A percentile compares a stretch with the other conserved stretches of the same genome.
Evolutionary conservation across 2,113 vertebrate genomes (phyloP).

Genomic region (Deroptyus accipitrinus): DNA sequence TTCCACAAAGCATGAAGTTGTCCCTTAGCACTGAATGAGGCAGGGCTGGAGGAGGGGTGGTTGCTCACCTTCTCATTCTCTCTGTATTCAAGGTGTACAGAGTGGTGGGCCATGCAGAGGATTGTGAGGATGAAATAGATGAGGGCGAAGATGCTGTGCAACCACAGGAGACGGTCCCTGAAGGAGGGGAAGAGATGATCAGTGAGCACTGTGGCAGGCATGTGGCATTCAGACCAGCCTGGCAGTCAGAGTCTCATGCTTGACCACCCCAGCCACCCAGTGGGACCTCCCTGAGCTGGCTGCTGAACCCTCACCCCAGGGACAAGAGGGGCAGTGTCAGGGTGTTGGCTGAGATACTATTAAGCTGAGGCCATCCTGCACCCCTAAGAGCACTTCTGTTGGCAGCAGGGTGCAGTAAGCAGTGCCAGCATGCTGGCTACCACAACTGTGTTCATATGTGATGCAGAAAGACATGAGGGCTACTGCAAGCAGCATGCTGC

Average conservation of each 20-base stretch:
- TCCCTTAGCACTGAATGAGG: not conserved
- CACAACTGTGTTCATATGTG: fast-evolving
- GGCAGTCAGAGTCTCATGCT: not conserved
- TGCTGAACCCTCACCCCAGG: not conserved
- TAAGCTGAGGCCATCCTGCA: not conserved
- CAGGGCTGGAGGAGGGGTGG: not conserved
- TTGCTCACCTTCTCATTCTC: constrained; percentile 86
- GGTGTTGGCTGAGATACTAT: not conserved
- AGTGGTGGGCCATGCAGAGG: constrained; percentile 91
- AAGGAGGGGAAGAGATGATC: not conserved
- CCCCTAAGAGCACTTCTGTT: not conserved
- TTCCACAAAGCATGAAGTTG: not conserved
- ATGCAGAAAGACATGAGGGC: not conserved
- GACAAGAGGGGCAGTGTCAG: not conserved
- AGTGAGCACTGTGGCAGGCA: fast-evolving
- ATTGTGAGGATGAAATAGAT: constrained; percentile 90
- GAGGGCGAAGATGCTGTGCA: constrained; percentile 90
- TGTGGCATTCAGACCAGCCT: fast-evolving
- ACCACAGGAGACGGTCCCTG: constrained; percentile 90
- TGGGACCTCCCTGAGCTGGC: fast-evolving
- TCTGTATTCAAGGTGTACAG: constrained; percentile 84
- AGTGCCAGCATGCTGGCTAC: not conserved
- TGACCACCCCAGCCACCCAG: not conserved
- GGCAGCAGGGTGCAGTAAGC: fast-evolving
- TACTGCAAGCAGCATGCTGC: not conserved